Conservation (phyloP, 1,140 invertebrate species). For the Ephestia elutella region DNA sequence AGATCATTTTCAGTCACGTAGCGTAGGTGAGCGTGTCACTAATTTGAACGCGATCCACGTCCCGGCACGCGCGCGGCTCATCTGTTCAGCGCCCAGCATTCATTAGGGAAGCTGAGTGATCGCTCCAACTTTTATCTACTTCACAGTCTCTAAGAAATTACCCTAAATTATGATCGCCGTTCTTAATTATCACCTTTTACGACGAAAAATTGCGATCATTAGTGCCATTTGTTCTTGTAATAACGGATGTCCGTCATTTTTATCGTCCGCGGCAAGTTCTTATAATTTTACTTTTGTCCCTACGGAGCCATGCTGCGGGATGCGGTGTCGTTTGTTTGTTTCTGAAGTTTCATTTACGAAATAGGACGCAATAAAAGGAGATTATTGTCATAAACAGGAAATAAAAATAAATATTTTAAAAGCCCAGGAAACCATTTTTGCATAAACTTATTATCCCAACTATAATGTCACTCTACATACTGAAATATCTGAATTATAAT, state of each 20-base stretch:
- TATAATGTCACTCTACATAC: too few species aligned
- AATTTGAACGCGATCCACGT: too few species aligned
- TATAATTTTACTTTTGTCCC: neutral
- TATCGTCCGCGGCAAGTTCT: neutral
- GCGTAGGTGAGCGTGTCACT: too few species aligned
- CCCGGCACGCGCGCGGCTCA: too few species aligned
- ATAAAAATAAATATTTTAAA: too few species aligned
- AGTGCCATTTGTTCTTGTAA: too few species aligned
- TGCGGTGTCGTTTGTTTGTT: neutral
- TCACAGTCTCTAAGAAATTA: slow-evolving; percentile 1
- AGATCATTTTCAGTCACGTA: too few species aligned
- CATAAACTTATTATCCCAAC: too few species aligned
- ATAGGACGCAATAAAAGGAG: neutral
- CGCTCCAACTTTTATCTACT: neutral
- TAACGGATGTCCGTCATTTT: neutral
- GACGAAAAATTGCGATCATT: neutral
- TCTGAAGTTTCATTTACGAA: neutral
- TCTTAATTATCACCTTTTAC: slow-evolving; percentile 21
- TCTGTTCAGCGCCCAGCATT: neutral
- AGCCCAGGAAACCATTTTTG: too few species aligned
- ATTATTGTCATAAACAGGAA: neutral
- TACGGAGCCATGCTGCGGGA: neutral
- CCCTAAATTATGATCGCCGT: slow-evolving; percentile 16
- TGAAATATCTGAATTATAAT: too few species aligned
- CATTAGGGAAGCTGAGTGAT: neutral